Evolutionary conservation across 1,140 invertebrate genomes (phyloP), one percentile per base, ranked within the genome.

Genomic region (Zaprionus lachaisei): DNA sequence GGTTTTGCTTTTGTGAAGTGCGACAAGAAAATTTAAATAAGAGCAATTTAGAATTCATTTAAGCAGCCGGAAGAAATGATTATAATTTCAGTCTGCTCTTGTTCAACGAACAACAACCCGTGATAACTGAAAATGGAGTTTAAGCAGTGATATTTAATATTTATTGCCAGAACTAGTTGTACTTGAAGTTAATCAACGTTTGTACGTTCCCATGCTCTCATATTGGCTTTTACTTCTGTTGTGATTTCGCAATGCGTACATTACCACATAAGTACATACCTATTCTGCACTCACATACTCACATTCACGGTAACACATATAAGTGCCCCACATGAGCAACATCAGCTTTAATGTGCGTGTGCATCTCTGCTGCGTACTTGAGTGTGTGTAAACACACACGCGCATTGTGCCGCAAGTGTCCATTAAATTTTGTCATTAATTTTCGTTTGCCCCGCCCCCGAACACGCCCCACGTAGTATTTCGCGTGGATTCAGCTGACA

Each of bases 381-480:
- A 87, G 83, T 78, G 62, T 86, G 70, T 83, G 83, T 86, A 80
- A 89, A 78, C 77, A 83, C 47, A 74, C 77, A 83, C 47, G 66
- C 68, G 64, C 49, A 63, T 57, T 66, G 41, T 47, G 61, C 34
- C 69, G 70, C 68, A 89, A 86, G 83, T 89, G 83, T 83, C 80
- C 83, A 89, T 86, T 86, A 89, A 86, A 87, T 83, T 78, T 80
- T 74, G 71, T 80, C 80, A 83, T 89, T 80, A 89, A 89, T 89
- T 87, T 89, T 89, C 80, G 70, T 86, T 83, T 83, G 80, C 47
- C 49, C 80, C 77, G 49, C 51, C 61, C 20, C 26, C 51, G 9
- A 60, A 11, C 31, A 31, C 31, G 28, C 68, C 41, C 56, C n/a
- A 17, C 24, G 14, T 17, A 17, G 49, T 54, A 63, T 60, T 58